Evolutionary conservation across 2,113 vertebrate species (phyloP).

Genomic region (Ondatra zibethicus): DNA sequence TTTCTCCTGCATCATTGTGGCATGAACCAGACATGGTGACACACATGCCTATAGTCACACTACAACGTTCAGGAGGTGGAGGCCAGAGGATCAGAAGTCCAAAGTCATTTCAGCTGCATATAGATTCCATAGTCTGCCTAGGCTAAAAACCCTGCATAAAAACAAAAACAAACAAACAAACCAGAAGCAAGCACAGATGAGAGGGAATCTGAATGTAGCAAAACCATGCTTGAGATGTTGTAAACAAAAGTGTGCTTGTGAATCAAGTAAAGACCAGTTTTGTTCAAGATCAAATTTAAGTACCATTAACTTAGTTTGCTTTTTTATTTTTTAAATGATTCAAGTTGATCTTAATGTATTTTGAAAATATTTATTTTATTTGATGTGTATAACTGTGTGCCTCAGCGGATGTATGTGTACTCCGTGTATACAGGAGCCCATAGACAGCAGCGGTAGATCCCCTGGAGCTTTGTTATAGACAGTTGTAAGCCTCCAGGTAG

Average conservation of each 20-base stretch:
- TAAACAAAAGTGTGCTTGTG: background rate
- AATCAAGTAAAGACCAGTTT: background rate
- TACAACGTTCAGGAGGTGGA: background rate
- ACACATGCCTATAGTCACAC: background rate
- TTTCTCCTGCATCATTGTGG: background rate
- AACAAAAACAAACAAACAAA: background rate
- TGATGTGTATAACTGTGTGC: background rate
- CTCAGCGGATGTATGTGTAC: background rate
- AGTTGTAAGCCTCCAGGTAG: background rate
- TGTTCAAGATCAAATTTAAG: background rate
- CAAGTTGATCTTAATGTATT: background rate
- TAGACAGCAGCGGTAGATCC: background rate
- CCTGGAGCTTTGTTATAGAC: background rate
- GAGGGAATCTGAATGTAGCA: background rate
- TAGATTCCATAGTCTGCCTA: background rate
- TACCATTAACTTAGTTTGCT: background rate
- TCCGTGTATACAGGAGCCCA: background rate
- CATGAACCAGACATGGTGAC: background rate
- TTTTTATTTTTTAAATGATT: slow-evolving; percentile 36
- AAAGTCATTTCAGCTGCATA: background rate
- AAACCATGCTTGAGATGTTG: background rate
- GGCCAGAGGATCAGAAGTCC: background rate
- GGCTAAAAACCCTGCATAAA: too few relatives aligned
- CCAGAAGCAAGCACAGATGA: background rate
- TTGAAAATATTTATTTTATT: background rate